Base-by-base conservation (phyloP, 1,140 invertebrate genomes). In the Zaprionus ghesquierei region DNA sequence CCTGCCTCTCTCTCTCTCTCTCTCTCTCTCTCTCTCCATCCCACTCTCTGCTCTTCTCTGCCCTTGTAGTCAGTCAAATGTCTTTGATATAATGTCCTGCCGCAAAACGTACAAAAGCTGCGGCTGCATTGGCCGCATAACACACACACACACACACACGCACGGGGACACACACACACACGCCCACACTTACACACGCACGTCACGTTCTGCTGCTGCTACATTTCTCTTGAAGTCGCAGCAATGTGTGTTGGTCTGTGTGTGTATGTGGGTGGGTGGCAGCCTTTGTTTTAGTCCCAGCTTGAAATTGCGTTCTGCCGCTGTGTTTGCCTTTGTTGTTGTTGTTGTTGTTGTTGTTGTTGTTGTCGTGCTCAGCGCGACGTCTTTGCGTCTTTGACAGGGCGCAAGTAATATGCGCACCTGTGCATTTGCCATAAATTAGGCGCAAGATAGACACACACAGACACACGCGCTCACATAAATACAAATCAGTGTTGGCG, bases 371-470 rank as follows among this genome's bases (percentile, higher is more conserved):
- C 60, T 68, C 63, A 70, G 73, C 79, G 84, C 77, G 81, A 69
- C 61, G 69, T 77, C 81, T 84, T 85, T 84, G 81, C 60, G 69
- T 77, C 81, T 85, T 85, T 85, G 81, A 86, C 81, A 85, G 81
- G 50, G 79, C 75, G 75, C 81, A 86, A 80, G 77, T 86, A 85
- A 85, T 77, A 70, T 69, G 74, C 81, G 81, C 81, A 85, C 81
- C 81, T 85, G 81, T 72, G 81, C 86, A 85, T 81, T 85, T 79
- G 81, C 81, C 81, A 85, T 85, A 85, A 85, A 85, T 85, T 86
- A 85, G 81, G 69, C 69, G 66, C 74, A 54, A 54, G 46, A 78
- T 55, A 70, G 58, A 49, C 41, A 62, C 60, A 64, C 46, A 46
- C 31, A 29, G 33, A 46, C 56, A 66, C 29, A 46, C 33, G 49